Evolutionary conservation across 2,113 vertebrate species (phyloP).

Genomic region (Ciconia maguari): DNA sequence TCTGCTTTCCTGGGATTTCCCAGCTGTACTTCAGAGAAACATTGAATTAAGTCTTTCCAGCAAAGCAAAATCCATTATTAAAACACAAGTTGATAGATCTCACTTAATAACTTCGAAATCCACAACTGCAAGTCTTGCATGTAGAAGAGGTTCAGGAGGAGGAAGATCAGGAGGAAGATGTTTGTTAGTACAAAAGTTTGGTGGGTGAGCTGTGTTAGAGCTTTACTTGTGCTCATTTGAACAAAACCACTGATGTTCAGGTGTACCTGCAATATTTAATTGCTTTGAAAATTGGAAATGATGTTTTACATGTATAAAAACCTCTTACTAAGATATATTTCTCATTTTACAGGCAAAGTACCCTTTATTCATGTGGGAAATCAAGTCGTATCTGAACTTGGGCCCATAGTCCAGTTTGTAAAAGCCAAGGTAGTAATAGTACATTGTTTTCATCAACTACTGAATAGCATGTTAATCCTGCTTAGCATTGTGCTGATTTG

Average conservation of each 20-base stretch:
- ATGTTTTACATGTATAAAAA: not conserved
- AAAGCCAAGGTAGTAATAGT: constrained; percentile 88
- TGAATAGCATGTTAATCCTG: constrained; percentile 68
- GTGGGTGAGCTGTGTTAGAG: not conserved
- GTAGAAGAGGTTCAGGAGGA: not conserved
- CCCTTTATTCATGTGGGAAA: constrained; percentile 96
- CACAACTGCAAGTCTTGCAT: not conserved
- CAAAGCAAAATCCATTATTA: not conserved
- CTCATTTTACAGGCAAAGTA: constrained; percentile 83
- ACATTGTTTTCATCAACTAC: constrained; percentile 41
- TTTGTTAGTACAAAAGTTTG: not conserved
- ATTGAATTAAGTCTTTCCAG: not conserved
- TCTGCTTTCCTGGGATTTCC: constrained; percentile 1
- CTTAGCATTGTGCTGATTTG: constrained; percentile 31
- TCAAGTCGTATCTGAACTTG: constrained; percentile 96
- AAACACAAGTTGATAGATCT: not conserved
- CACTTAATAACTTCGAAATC: not conserved
- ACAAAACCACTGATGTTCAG: not conserved
- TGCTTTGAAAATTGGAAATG: not conserved
- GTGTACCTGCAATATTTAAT: not conserved
- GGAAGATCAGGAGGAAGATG: not conserved
- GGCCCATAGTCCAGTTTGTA: constrained; percentile 95
- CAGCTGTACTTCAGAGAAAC: not conserved
- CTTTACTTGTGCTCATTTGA: not conserved
- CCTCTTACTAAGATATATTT: constrained; percentile 16